phyloP scores from a whole-genome alignment of 2,797 vertebrate genomes.

The Molossus molossus region DNA sequence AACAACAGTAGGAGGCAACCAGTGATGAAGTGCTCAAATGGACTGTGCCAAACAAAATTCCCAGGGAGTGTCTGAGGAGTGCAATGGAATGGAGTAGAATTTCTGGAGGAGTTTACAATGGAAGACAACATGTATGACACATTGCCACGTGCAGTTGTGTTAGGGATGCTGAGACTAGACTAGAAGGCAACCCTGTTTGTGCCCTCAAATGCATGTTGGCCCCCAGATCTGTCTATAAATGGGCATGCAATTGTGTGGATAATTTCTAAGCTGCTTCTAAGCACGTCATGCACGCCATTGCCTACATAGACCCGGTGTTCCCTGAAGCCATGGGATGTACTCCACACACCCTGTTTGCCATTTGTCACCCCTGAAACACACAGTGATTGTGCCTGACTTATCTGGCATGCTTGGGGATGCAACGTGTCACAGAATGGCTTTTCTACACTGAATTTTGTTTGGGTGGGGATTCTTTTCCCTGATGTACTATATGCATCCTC shows the following conservation, averaged over 20 bases:
- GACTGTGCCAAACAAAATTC: not conserved
- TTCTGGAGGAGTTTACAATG: not conserved
- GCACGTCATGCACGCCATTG: not conserved
- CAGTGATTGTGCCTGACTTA: not conserved
- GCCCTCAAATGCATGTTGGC: not conserved
- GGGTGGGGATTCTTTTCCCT: not conserved
- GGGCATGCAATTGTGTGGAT: not conserved
- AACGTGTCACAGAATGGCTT: not conserved
- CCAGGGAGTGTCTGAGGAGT: not conserved
- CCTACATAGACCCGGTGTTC: not conserved
- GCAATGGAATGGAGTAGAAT: not conserved
- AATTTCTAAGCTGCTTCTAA: not conserved
- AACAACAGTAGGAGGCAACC: not conserved
- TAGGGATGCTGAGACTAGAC: not conserved
- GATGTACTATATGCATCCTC: not conserved
- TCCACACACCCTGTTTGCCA: not conserved
- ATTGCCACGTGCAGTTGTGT: fast-evolving
- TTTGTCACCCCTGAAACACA: not conserved
- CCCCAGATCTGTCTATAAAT: not conserved
- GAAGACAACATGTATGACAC: not conserved
- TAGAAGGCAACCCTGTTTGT: not conserved
- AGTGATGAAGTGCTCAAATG: not conserved
- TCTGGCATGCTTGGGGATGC: not conserved
- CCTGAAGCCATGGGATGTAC: not conserved
- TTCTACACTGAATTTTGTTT: not conserved